Conservation (phyloP, 2,797 vertebrate species). For the Vultur gryphus region DNA sequence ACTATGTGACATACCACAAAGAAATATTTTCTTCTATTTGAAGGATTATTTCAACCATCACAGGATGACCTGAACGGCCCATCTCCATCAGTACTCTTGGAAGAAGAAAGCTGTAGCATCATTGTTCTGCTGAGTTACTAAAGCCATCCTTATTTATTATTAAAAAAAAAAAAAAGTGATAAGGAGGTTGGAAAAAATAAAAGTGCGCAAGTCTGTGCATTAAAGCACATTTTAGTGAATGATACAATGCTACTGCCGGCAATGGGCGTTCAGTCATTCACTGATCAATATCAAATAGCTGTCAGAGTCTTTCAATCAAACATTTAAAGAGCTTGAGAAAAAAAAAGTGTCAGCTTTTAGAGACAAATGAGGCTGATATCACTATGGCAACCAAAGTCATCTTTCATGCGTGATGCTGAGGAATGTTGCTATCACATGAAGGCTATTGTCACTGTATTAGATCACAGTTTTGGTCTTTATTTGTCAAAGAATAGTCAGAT, state of each 20-base stretch:
- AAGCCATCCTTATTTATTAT: background rate
- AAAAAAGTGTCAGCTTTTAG: background rate
- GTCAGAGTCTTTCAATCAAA: conserved; percentile 24
- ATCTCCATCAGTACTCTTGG: background rate
- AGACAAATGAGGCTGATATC: background rate
- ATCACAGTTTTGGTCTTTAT: background rate
- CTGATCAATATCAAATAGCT: conserved; percentile 13
- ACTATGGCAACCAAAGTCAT: background rate
- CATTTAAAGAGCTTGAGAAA: background rate
- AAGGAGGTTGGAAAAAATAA: background rate
- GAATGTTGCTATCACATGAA: background rate
- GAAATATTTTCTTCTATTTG: background rate
- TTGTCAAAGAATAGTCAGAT: background rate
- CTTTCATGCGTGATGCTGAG: background rate
- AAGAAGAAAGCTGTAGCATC: background rate
- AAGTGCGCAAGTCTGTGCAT: background rate
- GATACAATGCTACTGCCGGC: background rate
- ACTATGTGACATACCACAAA: background rate
- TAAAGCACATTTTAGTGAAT: background rate
- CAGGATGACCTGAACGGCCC: background rate
- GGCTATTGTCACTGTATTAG: background rate
- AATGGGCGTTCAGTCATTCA: background rate
- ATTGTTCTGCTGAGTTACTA: background rate
- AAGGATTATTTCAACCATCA: background rate
- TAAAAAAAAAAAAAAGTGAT: background rate